These are phyloP conservation scores for Forbesichthys agassizii DNA, from an alignment of 2,113 vertebrate species.

Conservation along the genomic window DNA sequence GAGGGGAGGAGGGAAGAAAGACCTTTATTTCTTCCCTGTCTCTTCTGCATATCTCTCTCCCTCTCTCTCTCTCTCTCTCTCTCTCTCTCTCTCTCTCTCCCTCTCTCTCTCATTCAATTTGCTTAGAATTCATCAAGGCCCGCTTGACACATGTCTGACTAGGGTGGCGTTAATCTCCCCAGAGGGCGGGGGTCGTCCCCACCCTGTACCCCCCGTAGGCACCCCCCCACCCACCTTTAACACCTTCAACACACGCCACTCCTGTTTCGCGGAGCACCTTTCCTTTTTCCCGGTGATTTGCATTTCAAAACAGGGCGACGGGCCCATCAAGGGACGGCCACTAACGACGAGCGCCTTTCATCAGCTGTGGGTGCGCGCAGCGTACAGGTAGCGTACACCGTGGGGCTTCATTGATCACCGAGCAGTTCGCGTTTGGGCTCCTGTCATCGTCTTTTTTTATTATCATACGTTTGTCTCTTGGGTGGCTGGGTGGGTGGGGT, in stretches of 20 bases:
- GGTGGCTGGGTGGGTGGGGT: slow-evolving; percentile 12
- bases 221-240: slow-evolving; percentile 39
- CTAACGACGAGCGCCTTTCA: slow-evolving; percentile 73
- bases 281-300: slow-evolving; percentile 68
- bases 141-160: slow-evolving; percentile 79
- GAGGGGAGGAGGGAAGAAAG: slow-evolving; percentile 63
- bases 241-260: slow-evolving; percentile 54
- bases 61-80: slow-evolving; percentile 50
- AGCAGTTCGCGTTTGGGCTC: slow-evolving; percentile 58
- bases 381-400: slow-evolving; percentile 59
- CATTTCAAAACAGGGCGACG: slow-evolving; percentile 78
- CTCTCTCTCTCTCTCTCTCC: slow-evolving; percentile 32
- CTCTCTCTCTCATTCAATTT: slow-evolving; percentile 32
- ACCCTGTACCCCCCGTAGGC: neutral
- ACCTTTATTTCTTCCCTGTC: slow-evolving; percentile 61
- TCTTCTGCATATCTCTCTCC: slow-evolving; percentile 48
- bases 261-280: slow-evolving; percentile 54
- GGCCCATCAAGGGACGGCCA: slow-evolving; percentile 75
- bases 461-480: slow-evolving; percentile 70
- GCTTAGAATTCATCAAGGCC: slow-evolving; percentile 76
- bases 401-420: slow-evolving; percentile 68
- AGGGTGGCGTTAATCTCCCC: slow-evolving; percentile 74
- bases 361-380: slow-evolving; percentile 63
- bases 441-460: slow-evolving; percentile 58
- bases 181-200: slow-evolving; percentile 61